Evolutionary conservation across 1,140 invertebrate genomes (phyloP).

Genomic region (Telenomus remus): DNA sequence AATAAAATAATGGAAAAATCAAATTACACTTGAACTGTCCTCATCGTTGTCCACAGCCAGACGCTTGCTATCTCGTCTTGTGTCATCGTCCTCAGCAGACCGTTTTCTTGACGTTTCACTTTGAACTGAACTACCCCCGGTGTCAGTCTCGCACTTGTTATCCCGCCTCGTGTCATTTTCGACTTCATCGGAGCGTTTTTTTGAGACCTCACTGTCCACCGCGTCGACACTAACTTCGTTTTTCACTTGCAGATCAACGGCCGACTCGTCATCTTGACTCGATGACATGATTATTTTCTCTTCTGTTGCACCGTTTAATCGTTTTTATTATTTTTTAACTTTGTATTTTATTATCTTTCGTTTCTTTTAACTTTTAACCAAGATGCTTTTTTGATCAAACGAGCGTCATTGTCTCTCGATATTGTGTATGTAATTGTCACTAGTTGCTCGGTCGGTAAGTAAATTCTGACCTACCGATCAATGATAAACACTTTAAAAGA

Average conservation of each 20-base stretch:
- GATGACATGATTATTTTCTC: conserved; percentile 10
- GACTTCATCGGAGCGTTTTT: background rate
- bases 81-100: background rate
- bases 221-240: conserved; percentile 8
- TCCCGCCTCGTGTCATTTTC: background rate
- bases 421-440: too few relatives aligned
- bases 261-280: conserved; percentile 4
- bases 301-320: too few relatives aligned
- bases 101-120: background rate
- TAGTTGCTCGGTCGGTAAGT: too few relatives aligned
- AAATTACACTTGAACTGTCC: conserved; percentile 3
- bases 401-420: too few relatives aligned
- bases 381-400: too few relatives aligned
- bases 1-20: background rate
- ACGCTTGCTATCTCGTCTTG: background rate
- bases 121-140: background rate
- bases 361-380: too few relatives aligned
- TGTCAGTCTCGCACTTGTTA: background rate
- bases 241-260: conserved; percentile 6
- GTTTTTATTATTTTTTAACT: too few relatives aligned
- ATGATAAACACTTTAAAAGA: too few relatives aligned
- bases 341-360: too few relatives aligned
- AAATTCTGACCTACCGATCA: too few relatives aligned
- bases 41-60: background rate
- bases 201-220: background rate